A percentile compares a stretch with the other conserved stretches of the same genome.
Conservation (phyloP, 2,113 vertebrate species). For the Lathamus discolor region DNA sequence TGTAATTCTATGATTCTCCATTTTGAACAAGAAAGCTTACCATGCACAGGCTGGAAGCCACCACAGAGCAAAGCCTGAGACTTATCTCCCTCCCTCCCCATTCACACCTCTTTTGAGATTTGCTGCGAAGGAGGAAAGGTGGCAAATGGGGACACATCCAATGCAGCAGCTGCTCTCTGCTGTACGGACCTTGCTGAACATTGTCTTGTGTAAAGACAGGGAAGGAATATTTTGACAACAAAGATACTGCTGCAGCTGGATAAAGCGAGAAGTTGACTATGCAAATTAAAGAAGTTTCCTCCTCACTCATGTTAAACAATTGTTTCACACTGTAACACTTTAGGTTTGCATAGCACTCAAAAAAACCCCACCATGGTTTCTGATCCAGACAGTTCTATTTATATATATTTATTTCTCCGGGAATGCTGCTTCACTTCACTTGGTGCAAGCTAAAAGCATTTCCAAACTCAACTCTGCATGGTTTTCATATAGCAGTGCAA, state of each 20-base stretch:
- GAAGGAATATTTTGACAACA: conserved; percentile 24
- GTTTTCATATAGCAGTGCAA: not conserved
- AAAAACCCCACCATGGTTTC: not conserved
- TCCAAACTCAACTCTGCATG: not conserved
- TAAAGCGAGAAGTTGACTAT: not conserved
- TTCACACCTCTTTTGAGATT: not conserved
- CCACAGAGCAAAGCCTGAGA: rapidly evolving
- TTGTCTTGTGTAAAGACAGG: not conserved
- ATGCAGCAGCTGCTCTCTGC: not conserved
- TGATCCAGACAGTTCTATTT: not conserved
- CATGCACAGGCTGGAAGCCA: rapidly evolving
- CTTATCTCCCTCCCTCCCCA: not conserved
- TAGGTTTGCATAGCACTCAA: not conserved
- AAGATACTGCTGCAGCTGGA: not conserved
- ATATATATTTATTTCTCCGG: not conserved
- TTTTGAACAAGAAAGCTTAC: not conserved
- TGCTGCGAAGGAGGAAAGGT: not conserved
- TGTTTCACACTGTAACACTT: not conserved
- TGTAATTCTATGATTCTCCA: not conserved
- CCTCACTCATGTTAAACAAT: not conserved
- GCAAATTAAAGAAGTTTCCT: not conserved
- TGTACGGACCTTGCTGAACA: not conserved
- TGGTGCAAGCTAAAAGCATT: not conserved
- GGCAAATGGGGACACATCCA: not conserved
- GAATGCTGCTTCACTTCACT: not conserved